Base-by-base conservation (phyloP, 2,797 vertebrate species). In the Rhadinocentrus ornatus region DNA sequence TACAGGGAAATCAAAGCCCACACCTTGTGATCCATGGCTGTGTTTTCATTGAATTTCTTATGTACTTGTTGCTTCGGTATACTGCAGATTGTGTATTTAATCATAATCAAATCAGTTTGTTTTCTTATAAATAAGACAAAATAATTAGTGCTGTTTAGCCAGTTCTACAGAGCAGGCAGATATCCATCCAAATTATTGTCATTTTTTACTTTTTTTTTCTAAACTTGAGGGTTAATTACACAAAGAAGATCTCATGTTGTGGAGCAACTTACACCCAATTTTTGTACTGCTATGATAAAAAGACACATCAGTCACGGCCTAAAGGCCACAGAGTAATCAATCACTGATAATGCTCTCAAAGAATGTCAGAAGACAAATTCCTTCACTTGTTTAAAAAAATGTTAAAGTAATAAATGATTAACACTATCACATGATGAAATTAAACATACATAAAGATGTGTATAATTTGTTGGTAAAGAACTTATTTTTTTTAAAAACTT, bases 141-240 rank as follows among this genome's bases (percentile, higher is more conserved):
- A 62, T 2, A 34, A 8, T 48, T 0, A 50, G 44, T 31, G 20
- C 8, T 18, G 27, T 56, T n/a, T n/a, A n/a, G n/a, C n/a, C 26
- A 44, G 13, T 73, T 76, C 73, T 82, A 66, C 65, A 75, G 78
- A 77, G 57, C 62, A 80, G 73, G 50, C 11, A 39, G n/a, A 9
- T 24, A 11, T 9, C 11, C 12, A 35, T 12, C 2, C 11, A 34
- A 7, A 35, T 35, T 35, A 12, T 35, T 35, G 10, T 35, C 1
- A 35, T 11, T 35, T 35, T 35, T 35, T 35, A 11, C 34, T 12
- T 11, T 11, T 3, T 16, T 41, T 18, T 16, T 15, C 39, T 41
- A 41, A 41, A 41, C 50, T 26, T 24, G 12, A 22, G 12, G 22
- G 13, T 24, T 4, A 12, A 50, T 22, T 6, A 5, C 11, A 24